A percentile compares a stretch with the other conserved stretches of the same genome.
phyloP scores from a whole-genome alignment of 2,888 invertebrate species.

The Drosophila gaucha region DNA sequence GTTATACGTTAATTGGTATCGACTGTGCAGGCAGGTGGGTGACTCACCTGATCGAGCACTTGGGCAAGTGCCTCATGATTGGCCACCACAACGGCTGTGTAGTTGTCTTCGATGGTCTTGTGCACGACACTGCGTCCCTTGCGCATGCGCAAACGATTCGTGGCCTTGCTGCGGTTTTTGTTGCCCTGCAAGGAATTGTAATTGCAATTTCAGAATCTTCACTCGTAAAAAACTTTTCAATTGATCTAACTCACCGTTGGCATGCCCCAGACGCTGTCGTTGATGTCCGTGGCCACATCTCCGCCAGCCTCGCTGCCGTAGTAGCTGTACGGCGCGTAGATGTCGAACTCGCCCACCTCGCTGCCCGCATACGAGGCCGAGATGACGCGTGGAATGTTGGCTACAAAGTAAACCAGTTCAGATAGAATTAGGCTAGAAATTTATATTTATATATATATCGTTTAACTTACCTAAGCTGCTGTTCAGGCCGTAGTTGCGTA shows the following conservation, averaged over 20 bases:
- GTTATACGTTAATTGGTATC: neutral
- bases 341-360: conserved; percentile 92
- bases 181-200: conserved; percentile 56
- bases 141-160: conserved; percentile 89
- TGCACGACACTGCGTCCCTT: conserved; percentile 93
- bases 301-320: conserved; percentile 87
- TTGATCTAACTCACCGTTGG: conserved; percentile 74
- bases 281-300: conserved; percentile 84
- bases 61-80: conserved; percentile 96
- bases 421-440: neutral
- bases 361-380: conserved; percentile 93
- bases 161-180: conserved; percentile 84
- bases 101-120: conserved; percentile 94
- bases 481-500: conserved; percentile 81
- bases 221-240: accelerated
- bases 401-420: conserved; percentile 48
- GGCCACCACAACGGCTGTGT: conserved; percentile 94
- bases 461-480: conserved; percentile 81
- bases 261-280: conserved; percentile 84
- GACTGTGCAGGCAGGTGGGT: accelerated
- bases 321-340: conserved; percentile 93
- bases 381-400: conserved; percentile 86
- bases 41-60: conserved; percentile 92
- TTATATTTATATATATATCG: neutral
- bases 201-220: neutral